phyloP scores from a whole-genome alignment of 2,113 vertebrate genomes.

The Sus scrofa region DNA sequence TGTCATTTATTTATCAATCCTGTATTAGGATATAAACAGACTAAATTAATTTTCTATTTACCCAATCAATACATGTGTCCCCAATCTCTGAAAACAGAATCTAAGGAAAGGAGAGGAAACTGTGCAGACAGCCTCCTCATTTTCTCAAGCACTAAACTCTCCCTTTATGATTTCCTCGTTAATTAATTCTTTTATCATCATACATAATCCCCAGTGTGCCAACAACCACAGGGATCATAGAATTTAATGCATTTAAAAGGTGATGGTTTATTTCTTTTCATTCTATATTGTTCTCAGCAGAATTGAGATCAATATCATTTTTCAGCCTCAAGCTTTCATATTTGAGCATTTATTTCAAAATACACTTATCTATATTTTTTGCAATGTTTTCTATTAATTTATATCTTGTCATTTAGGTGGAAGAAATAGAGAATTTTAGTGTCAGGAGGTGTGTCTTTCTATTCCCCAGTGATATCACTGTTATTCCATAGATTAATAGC shows the following conservation, averaged over 20 bases:
- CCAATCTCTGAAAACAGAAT: not conserved
- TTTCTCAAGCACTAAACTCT: not conserved
- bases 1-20: not conserved
- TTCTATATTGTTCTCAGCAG: not conserved
- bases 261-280: not conserved
- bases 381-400: not conserved
- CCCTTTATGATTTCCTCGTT: not conserved
- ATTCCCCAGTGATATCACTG: conserved; percentile 63
- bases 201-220: not conserved
- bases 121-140: not conserved
- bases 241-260: not conserved
- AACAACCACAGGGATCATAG: not conserved
- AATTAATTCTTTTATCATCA: not conserved
- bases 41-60: not conserved
- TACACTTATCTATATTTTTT: not conserved
- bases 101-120: not conserved
- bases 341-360: not conserved
- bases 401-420: conserved; percentile 46
- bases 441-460: conserved; percentile 74
- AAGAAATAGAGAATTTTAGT: conserved; percentile 73
- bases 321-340: not conserved
- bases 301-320: not conserved
- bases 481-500: conserved; percentile 76
- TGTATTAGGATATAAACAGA: not conserved
- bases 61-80: not conserved